Evolutionary conservation across 2,113 vertebrate species (phyloP), one percentile per base, ranked within the genome.

Genomic region (Aptenodytes forsteri): DNA sequence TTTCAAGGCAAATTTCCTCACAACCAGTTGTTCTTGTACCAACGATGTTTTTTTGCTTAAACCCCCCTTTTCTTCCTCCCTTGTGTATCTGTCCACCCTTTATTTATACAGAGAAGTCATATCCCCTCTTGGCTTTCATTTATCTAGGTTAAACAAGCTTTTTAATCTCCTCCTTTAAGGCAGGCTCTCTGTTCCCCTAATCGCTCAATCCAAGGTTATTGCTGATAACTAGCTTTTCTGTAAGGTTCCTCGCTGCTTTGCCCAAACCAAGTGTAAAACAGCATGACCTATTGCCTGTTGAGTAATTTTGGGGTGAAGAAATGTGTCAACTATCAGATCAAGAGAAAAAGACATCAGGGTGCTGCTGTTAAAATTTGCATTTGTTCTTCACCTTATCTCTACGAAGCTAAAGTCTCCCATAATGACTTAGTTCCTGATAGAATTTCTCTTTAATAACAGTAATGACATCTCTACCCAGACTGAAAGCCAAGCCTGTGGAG

Each of bases 131-230:
- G 64, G 50, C 50, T 93, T 92, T 95, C 76, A 89, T 93, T 94
- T 97, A 81, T 96, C 76, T 96, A 71, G 71, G 71, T 94, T 97
- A 95, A 96, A 90, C 83, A 92, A 83, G 64, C 42, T 76, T 92
- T 97, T 96, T 93, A 93, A 93, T 97, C 92, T 93, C 50, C 58
- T 87, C 22, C 81, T 96, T 93, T 67, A 93, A 88, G 75, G 78
- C 59, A 83, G 32, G 29, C 18, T 89, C 59, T 93, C 88, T 46
- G n/a, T 89, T 95, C 59, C 55, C 49, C 66, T 96, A 83, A 88
- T 95, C 20, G 1, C 73, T 89, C 69, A 52, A 49, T 81, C 76
- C 92, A 96, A 90, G 90, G 85, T 95, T 97, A 89, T 93, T 90
- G 86, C 56, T 86, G 76, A 95, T 87, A 83, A 94, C 79, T 75